A percentile compares a stretch with the other conserved stretches of the same genome.
Evolutionary conservation across 1,140 invertebrate species (phyloP).

Genomic region (Aethina tumida): DNA sequence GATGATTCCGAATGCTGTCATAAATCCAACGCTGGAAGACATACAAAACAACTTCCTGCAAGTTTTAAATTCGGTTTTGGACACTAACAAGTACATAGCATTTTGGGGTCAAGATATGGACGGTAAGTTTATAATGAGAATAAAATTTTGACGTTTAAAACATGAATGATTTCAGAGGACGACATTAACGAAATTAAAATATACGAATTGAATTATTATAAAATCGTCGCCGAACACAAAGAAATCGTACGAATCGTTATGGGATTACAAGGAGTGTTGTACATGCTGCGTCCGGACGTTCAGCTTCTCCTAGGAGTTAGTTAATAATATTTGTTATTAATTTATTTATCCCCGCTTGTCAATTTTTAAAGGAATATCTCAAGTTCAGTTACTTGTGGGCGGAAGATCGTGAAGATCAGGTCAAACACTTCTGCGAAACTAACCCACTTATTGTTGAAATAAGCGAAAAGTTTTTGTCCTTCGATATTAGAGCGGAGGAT

Average conservation of each 20-base stretch:
- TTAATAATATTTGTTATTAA: slow-evolving; percentile 5
- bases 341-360: background rate
- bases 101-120: slow-evolving; percentile 56
- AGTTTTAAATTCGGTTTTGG: slow-evolving; percentile 51
- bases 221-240: slow-evolving; percentile 67
- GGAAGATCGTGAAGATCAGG: slow-evolving; percentile 52
- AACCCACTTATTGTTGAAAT: slow-evolving; percentile 64
- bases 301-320: slow-evolving; percentile 40
- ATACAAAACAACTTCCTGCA: slow-evolving; percentile 60
- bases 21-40: slow-evolving; percentile 56
- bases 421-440: slow-evolving; percentile 57
- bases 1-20: slow-evolving; percentile 49
- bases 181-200: no score
- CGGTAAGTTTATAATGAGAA: slow-evolving; percentile 15
- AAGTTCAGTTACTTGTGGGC: slow-evolving; percentile 59
- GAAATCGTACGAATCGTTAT: slow-evolving; percentile 62
- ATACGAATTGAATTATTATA: slow-evolving; percentile 56
- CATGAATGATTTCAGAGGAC: no score
- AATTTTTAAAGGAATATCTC: slow-evolving; percentile 39
- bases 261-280: slow-evolving; percentile 58
- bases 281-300: slow-evolving; percentile 53
- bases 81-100: slow-evolving; percentile 51
- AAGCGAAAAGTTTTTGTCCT: slow-evolving; percentile 60
- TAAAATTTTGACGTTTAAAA: no score
- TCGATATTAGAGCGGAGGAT: slow-evolving; percentile 52